Evolutionary conservation across 2,888 invertebrate species (phyloP), one percentile per base, ranked within the genome.

Genomic region (Priapulus caudatus): DNA sequence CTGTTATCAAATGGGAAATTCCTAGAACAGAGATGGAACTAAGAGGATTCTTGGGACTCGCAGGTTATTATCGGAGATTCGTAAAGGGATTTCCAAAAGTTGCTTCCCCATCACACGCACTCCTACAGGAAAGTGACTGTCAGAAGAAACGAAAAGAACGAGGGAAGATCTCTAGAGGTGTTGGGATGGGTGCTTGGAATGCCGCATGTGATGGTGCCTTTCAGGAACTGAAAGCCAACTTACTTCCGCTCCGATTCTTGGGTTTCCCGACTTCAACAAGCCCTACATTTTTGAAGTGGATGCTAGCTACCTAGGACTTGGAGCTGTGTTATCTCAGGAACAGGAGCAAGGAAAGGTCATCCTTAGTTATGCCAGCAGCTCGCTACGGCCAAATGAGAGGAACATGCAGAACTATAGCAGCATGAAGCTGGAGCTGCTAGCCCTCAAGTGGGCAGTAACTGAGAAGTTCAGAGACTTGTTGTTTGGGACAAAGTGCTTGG

Each of bases 391-490:
- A 1, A 21, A 55, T 22, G 58, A 58, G 46, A 43, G 54, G 18
- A 60, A 59, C 47, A 56, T 53, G 48, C 23, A 51, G n/a, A 54
- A 53, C 22, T 60, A 56, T 43, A 58, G 58, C 48, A 58, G 57
- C 57, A 4, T n/a, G n/a, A n/a, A n/a, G n/a, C n/a, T n/a, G n/a
- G n/a, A n/a, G n/a, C n/a, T n/a, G n/a, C n/a, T n/a, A n/a, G n/a
- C n/a, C n/a, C n/a, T n/a, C n/a, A n/a, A n/a, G n/a, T n/a, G n/a
- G n/a, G n/a, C n/a, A n/a, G 47, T 57, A 16, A 52, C 49, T 2
- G 57, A 59, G 24, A 55, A 54, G 51, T 58, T 58, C 47, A 52
- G 55, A 45, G 53, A 54, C 21, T 57, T 54, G 43, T 52, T 59
- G 18, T 4, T 55, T 10, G 53, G 59, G 22, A 21, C 50, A 5